phyloP scores from a whole-genome alignment of 2,888 invertebrate species.

The Aricia artaxerxes region DNA sequence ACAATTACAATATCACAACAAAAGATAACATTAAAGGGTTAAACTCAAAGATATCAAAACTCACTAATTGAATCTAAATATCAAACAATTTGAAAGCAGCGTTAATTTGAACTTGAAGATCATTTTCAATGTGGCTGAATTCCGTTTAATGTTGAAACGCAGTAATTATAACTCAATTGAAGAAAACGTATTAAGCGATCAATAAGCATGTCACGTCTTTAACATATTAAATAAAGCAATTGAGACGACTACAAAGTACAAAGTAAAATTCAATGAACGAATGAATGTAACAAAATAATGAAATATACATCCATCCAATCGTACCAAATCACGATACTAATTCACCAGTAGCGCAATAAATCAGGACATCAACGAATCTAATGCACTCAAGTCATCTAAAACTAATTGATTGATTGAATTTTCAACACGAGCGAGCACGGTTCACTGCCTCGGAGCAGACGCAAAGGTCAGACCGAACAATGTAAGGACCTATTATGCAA shows the following conservation, averaged over 20 bases:
- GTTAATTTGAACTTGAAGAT: conserved; percentile 19
- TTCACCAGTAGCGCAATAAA: background rate
- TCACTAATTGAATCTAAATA: conserved; percentile 23
- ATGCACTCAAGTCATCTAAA: conserved; percentile 25
- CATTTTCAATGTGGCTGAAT: background rate
- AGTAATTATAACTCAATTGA: conserved; percentile 1
- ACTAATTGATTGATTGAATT: conserved; percentile 26
- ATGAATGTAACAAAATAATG: background rate
- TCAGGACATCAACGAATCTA: background rate
- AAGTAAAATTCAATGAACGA: background rate
- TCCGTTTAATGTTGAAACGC: conserved; percentile 2
- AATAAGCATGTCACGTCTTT: background rate
- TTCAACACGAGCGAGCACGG: conserved; percentile 19
- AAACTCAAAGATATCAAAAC: conserved; percentile 17
- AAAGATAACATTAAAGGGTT: conserved; percentile 10
- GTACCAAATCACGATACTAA: background rate
- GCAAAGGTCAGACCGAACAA: conserved; percentile 21
- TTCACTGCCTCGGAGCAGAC: conserved; percentile 1
- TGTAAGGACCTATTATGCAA: conserved; percentile 17
- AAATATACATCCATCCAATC: background rate
- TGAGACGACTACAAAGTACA: background rate
- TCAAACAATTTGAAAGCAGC: conserved; percentile 18
- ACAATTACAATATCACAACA: background rate
- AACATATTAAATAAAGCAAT: background rate
- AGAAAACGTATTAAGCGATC: background rate